Conservation (phyloP, 2,113 vertebrate species). For the Plecotus auritus region DNA sequence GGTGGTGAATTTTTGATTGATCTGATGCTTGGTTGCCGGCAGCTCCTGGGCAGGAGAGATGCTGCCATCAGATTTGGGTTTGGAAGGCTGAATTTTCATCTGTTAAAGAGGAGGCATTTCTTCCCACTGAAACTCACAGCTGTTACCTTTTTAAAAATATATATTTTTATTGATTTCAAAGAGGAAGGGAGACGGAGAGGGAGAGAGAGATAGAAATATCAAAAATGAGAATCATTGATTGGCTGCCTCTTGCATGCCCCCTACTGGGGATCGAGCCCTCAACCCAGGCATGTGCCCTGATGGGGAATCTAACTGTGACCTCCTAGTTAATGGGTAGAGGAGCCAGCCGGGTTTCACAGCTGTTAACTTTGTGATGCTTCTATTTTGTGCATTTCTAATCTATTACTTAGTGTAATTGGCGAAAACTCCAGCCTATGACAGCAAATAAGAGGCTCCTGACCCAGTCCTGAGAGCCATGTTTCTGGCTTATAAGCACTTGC, state of each 20-base stretch:
- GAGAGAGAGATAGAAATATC: no score
- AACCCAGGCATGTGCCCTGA: no score
- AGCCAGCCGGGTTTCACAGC: no score
- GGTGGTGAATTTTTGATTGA: neutral
- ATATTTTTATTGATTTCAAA: no score
- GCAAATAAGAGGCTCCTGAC: neutral
- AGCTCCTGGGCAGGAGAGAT: neutral
- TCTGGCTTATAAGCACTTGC: constrained; percentile 93
- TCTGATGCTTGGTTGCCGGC: neutral
- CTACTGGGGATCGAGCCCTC: no score
- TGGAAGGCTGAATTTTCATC: neutral
- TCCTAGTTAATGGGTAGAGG: no score
- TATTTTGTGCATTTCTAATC: neutral
- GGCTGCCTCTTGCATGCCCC: no score
- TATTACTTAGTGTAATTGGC: neutral
- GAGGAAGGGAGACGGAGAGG: no score
- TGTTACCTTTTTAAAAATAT: constrained; percentile 35
- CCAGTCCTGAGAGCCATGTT: no score
- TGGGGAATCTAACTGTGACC: no score
- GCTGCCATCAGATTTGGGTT: neutral
- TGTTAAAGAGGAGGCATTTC: constrained; percentile 43
- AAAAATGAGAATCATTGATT: no score
- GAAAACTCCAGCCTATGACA: neutral
- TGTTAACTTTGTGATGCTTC: constrained; percentile 54
- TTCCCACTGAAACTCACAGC: constrained; percentile 77